Percentiles rank a stretch among this genome's conserved stretches.
Conservation (phyloP, 2,113 vertebrate genomes). For the Ictidomys tridecemlineatus region DNA sequence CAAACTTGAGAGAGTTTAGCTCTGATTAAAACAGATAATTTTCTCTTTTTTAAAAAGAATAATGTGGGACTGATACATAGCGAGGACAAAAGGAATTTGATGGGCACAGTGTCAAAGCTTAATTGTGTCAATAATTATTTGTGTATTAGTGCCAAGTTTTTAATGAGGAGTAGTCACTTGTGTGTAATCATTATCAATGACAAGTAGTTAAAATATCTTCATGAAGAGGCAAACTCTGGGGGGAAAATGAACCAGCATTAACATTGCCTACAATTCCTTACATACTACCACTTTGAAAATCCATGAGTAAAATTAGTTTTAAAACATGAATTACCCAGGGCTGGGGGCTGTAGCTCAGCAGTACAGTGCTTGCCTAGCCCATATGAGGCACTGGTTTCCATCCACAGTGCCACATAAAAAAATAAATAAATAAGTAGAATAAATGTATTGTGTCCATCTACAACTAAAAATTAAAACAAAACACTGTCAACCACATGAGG, state of each 20-base stretch:
- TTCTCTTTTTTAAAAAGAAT: conserved; percentile 70
- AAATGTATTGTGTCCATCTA: too few relatives aligned
- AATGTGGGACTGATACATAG: conserved; percentile 50
- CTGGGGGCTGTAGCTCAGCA: too few relatives aligned
- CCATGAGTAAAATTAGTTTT: neutral
- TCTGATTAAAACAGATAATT: conserved; percentile 81
- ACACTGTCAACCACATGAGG: neutral
- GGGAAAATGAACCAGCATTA: neutral
- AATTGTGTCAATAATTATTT: conserved; percentile 84
- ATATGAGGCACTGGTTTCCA: too few relatives aligned
- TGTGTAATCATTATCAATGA: conserved; percentile 80
- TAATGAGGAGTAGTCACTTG: conserved; percentile 81
- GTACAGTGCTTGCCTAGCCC: too few relatives aligned
- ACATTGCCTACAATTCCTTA: neutral
- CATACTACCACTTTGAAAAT: neutral
- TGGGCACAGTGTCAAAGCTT: conserved; percentile 79
- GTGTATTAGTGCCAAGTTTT: conserved; percentile 80
- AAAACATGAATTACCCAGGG: neutral
- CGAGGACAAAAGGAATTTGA: conserved; percentile 76
- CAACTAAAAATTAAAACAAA: too few relatives aligned
- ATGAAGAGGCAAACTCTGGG: conserved; percentile 54
- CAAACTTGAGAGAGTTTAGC: conserved; percentile 78
- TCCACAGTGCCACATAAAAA: too few relatives aligned
- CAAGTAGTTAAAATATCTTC: conserved; percentile 77
- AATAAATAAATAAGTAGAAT: too few relatives aligned